Conservation (phyloP, 2,797 vertebrate genomes). For the Phaenicophaeus curvirostris region DNA sequence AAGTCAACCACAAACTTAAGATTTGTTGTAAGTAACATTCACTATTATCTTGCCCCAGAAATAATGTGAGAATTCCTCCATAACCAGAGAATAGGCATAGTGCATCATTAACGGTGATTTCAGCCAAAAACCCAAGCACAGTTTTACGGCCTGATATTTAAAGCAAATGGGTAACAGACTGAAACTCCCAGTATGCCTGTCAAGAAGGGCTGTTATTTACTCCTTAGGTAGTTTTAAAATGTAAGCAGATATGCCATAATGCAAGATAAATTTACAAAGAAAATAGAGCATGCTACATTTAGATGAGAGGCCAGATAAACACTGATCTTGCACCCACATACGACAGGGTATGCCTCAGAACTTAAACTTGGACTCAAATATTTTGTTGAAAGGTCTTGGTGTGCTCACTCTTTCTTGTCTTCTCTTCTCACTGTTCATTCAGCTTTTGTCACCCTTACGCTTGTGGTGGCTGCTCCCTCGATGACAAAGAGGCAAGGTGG, state of each 20-base stretch:
- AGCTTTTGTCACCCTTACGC: neutral
- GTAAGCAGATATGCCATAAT: constrained; percentile 10
- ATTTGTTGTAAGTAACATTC: constrained; percentile 1
- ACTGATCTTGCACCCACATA: neutral
- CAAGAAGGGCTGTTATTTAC: constrained; percentile 32
- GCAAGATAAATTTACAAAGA: neutral
- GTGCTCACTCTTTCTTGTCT: neutral
- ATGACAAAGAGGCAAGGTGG: neutral
- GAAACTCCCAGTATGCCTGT: constrained; percentile 24
- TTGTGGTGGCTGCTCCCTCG: neutral
- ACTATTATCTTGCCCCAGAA: constrained; percentile 49
- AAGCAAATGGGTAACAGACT: constrained; percentile 51
- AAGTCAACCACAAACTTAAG: constrained; percentile 26
- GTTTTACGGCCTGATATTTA: constrained; percentile 35
- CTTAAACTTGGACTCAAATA: neutral
- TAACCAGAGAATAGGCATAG: constrained; percentile 36
- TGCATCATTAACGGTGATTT: neutral
- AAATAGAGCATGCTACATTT: neutral
- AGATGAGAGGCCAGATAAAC: neutral
- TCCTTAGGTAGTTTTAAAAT: constrained; percentile 37
- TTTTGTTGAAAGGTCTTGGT: neutral
- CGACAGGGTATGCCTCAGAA: neutral
- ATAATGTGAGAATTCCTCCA: constrained; percentile 58
- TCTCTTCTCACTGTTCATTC: neutral
- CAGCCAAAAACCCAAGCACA: constrained; percentile 39